A percentile compares a stretch with the other conserved stretches of the same genome.
These are phyloP conservation scores for Lasioglossum pauxillum DNA, from an alignment of 2,888 invertebrate genomes.

Conservation along the genomic window DNA sequence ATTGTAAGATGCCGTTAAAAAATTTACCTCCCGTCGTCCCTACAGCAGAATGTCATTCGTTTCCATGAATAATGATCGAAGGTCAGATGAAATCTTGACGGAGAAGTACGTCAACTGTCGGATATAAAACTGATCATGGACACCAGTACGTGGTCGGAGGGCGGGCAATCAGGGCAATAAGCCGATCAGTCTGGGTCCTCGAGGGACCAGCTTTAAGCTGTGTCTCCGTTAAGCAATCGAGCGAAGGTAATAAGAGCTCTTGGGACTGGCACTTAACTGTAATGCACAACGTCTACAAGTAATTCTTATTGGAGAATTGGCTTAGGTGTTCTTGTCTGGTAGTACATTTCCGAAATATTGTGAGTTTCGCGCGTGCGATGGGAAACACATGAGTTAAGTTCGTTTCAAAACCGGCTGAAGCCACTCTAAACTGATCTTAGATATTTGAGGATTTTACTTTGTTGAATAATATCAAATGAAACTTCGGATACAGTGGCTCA, in stretches of 20 bases:
- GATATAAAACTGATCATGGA: constrained; percentile 51
- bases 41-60: constrained; percentile 6
- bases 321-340: background rate
- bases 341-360: background rate
- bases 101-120: constrained; percentile 20
- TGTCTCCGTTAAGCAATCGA: constrained; percentile 34
- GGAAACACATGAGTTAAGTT: too few relatives aligned
- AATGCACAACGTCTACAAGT: background rate
- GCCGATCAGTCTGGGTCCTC: constrained; percentile 43
- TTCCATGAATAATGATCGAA: constrained; percentile 41
- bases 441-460: too few relatives aligned
- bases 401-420: too few relatives aligned
- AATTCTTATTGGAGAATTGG: background rate
- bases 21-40: constrained; percentile 30
- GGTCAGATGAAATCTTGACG: constrained; percentile 27
- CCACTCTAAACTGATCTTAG: too few relatives aligned
- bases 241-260: constrained; percentile 6
- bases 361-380: background rate
- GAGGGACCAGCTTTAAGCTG: constrained; percentile 15
- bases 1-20: constrained; percentile 30
- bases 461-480: too few relatives aligned
- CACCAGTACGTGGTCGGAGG: constrained; percentile 19
- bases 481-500: too few relatives aligned
- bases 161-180: constrained; percentile 54
- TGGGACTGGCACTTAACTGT: background rate